phyloP scores from a whole-genome alignment of 2,888 invertebrate genomes.

The Netelia melanura region DNA sequence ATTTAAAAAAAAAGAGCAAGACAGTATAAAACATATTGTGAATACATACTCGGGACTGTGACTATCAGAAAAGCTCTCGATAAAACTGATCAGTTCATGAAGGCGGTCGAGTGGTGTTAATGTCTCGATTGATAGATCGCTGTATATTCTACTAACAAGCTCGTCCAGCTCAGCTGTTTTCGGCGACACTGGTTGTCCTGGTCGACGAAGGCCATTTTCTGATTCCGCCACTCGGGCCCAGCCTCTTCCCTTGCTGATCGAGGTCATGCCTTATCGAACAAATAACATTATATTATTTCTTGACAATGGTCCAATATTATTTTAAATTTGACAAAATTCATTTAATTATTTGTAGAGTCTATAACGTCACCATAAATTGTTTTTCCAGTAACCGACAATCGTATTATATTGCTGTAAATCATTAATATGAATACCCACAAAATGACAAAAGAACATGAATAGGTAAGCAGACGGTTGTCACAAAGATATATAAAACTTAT shows the following conservation, averaged over 20 bases:
- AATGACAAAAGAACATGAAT: too few species aligned
- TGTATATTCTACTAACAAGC: conserved; percentile 47
- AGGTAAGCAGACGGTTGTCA: too few species aligned
- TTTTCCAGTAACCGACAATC: too few species aligned
- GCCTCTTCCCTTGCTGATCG: conserved; percentile 60
- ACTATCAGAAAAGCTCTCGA: conserved; percentile 17
- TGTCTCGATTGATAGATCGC: conserved; percentile 34
- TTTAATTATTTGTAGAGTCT: too few species aligned
- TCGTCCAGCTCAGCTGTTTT: conserved; percentile 49
- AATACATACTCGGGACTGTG: conserved; percentile 31
- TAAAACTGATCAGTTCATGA: conserved; percentile 5
- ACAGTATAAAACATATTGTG: neutral
- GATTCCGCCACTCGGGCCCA: conserved; percentile 35
- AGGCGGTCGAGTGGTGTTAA: neutral
- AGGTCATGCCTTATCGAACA: conserved; percentile 33
- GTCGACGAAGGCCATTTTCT: conserved; percentile 41
- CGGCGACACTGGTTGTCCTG: conserved; percentile 41
- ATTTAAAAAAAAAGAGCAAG: neutral
- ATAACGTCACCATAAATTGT: too few species aligned
- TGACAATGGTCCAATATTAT: too few species aligned
- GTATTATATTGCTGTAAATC: too few species aligned
- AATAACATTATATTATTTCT: too few species aligned
- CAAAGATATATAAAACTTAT: too few species aligned
- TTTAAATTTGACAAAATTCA: too few species aligned
- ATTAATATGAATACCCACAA: too few species aligned